Base-by-base conservation (phyloP, 2,888 invertebrate genomes). In the Oxytorus armatus region DNA sequence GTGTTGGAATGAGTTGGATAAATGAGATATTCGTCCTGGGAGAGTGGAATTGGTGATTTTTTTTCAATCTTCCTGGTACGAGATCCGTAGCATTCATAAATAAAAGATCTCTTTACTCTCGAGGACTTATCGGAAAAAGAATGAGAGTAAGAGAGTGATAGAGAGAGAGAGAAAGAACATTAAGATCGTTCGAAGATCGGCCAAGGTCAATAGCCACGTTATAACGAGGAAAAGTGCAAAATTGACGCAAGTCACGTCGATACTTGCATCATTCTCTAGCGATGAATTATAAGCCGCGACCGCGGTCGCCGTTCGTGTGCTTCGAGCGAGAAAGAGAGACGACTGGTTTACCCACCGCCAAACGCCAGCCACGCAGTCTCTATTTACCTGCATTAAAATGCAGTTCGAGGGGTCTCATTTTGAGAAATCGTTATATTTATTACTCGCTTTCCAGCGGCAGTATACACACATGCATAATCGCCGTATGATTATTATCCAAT, bases 251-350 rank as follows among this genome's bases (percentile, higher is more conserved):
- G 44, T 21, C 16, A 11, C 18, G 23, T 8, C 70, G 63, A 47
- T 25, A 57, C 63, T 70, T 77, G 65, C 77, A 49, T 77, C 69
- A 77, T 77, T 55, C 25, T 14, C 55, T 16, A 47, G 33, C 47
- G 23, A 25, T 51, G 49, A 42, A 76, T 61, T 44, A 39, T 57
- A 18, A 51, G 59, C 65, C 66, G 39, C n/a, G 16, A 33, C 44
- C 59, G 29, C 21, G 63, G 47, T 63, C 16, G 16, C 29, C 0
- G 21, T 42, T 39, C 23, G 23, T 42, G 25, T 53, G 25, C 18
- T 25, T 39, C 14, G 61, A 33, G n/a, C 1, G 53, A 55, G 33
- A 42, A 53, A 61, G 16, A 42, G 25, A 47, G 61, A 44, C 21
- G 14, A 21, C 1, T n/a, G 16, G 39, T 42, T 55, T 29, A 55